A percentile compares a stretch with the other conserved stretches of the same genome.
Conservation (phyloP, 2,888 invertebrate species). For the Pyrgus malvae region DNA sequence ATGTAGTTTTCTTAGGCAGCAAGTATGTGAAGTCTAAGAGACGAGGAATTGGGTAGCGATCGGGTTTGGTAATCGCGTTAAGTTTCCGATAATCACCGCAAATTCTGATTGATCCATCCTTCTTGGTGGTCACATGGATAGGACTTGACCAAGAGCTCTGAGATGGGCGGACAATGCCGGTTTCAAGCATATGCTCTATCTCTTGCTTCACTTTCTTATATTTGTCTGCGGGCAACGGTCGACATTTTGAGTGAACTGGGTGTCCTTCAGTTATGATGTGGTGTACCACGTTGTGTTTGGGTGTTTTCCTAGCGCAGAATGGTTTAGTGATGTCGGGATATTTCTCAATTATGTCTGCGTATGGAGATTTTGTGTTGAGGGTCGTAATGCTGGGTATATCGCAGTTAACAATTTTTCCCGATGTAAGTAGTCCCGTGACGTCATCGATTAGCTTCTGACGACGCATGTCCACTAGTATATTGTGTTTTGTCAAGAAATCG, state of each 20-base stretch:
- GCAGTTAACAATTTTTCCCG: not conserved
- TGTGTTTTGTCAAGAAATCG: slow-evolving; percentile 28
- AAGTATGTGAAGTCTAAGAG: no score
- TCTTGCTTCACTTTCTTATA: not conserved
- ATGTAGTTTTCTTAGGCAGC: no score
- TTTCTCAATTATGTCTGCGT: not conserved
- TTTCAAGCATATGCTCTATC: not conserved
- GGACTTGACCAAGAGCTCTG: not conserved
- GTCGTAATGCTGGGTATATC: not conserved
- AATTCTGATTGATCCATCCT: slow-evolving; percentile 8
- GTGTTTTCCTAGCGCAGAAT: not conserved
- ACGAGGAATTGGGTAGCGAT: no score
- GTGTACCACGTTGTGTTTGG: not conserved
- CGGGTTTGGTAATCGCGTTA: no score
- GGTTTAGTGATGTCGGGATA: not conserved
- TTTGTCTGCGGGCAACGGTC: not conserved
- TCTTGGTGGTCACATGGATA: not conserved
- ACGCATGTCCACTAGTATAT: slow-evolving; percentile 26
- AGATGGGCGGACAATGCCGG: not conserved
- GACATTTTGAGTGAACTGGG: not conserved
- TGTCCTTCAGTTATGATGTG: not conserved
- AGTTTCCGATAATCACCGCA: not conserved
- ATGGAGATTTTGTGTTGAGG: not conserved
- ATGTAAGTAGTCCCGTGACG: slow-evolving; percentile 3
- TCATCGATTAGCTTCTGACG: slow-evolving; percentile 21